A percentile compares a stretch with the other conserved stretches of the same genome.
These are phyloP conservation scores for Danaus melanippus DNA, from an alignment of 1,140 invertebrate genomes.

Conservation along the genomic window DNA sequence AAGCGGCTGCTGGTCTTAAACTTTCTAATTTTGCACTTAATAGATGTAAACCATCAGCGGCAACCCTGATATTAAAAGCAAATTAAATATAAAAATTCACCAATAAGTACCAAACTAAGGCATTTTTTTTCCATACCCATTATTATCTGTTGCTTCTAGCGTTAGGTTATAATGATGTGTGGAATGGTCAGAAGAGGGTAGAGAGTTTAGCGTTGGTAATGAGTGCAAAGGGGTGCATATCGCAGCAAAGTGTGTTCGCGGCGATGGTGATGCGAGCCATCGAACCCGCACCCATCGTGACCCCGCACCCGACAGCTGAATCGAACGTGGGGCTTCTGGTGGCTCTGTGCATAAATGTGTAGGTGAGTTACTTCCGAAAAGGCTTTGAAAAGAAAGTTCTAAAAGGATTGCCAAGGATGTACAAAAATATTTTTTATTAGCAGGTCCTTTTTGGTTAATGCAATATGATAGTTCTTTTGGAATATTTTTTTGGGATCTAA, in stretches of 20 bases:
- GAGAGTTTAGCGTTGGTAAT: conserved; percentile 3
- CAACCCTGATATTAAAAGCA: conserved; percentile 7
- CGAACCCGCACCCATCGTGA: conserved; percentile 38
- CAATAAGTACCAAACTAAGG: neutral
- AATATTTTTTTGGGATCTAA: too few relatives aligned
- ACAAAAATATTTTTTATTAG: too few relatives aligned
- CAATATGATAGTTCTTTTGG: too few relatives aligned
- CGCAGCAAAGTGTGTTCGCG: conserved; percentile 25
- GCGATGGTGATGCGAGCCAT: conserved; percentile 25
- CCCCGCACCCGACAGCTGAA: conserved; percentile 32
- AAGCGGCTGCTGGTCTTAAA: conserved; percentile 33
- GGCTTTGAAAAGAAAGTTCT: too few relatives aligned
- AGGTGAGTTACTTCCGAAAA: neutral
- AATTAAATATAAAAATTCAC: neutral
- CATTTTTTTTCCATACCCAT: conserved; percentile 17
- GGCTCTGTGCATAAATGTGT: conserved; percentile 29
- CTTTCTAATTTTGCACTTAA: conserved; percentile 25
- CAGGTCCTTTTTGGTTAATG: too few relatives aligned
- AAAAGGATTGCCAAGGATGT: too few relatives aligned
- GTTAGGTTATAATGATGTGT: conserved; percentile 29
- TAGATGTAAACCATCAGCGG: conserved; percentile 7
- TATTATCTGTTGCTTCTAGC: conserved; percentile 18
- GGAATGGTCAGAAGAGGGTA: conserved; percentile 20
- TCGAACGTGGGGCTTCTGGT: conserved; percentile 31
- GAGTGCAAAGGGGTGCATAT: conserved; percentile 29